Evolutionary conservation across 2,888 invertebrate genomes (phyloP), one percentile per base, ranked within the genome.

Genomic region (Seira sanloemensis): DNA sequence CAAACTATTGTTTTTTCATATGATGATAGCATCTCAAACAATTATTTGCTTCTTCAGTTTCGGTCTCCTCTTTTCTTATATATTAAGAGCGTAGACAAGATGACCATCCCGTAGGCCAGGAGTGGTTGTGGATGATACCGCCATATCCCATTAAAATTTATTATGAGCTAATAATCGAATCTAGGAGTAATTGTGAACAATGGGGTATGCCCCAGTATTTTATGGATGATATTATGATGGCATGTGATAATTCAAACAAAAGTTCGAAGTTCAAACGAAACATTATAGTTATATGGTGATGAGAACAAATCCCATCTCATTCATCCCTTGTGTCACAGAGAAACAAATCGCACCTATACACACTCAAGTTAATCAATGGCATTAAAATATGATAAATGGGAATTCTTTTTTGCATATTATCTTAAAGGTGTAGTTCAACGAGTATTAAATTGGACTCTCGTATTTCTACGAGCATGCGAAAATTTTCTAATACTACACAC

Each of bases 321-420:
- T 67, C 74, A 79, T 58, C 67, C 73, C 24, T 62, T 21, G 23
- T 77, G 72, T 76, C 81, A 81, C 76, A 75, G 54, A 72, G 54
- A 75, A 71, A 25, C 21, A 19, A n/a, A n/a, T n/a, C n/a, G n/a
- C n/a, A 27, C 25, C 18, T 73, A 83, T 25, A 26, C 73, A 83
- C 76, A 72, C 78, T 74, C 5, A 65, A 65, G 5, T 19, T 74
- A 83, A 78, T 83, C 83, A 74, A 78, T 78, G 78, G 23, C 67
- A 78, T 74, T 73, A 66, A 71, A 76, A 27, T 12, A 37, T n/a
- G 71, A 77, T 76, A 77, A 65, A 62, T 19, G n/a, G n/a, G n/a
- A n/a, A n/a, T n/a, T n/a, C n/a, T n/a, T n/a, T n/a, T n/a, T n/a
- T n/a, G n/a, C n/a, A n/a, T n/a, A n/a, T n/a, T n/a, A n/a, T n/a